Evolutionary conservation across 1,140 invertebrate genomes (phyloP).

Genomic region (Pseudobourletiella spinata): DNA sequence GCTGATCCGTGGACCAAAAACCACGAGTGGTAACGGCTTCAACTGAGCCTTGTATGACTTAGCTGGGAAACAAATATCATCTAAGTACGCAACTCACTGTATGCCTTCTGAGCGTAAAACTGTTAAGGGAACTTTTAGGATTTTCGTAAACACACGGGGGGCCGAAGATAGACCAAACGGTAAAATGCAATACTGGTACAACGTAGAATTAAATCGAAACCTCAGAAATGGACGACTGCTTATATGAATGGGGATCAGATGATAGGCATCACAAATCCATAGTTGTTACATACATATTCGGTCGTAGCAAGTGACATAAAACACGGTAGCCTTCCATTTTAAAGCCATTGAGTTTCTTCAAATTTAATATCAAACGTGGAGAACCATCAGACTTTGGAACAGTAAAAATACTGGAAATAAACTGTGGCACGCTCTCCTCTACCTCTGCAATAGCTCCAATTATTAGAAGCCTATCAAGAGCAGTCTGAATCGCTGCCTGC

Average conservation of each 20-base stretch:
- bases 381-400: constrained; percentile 10
- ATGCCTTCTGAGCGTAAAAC: too few relatives aligned
- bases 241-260: background rate
- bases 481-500: background rate
- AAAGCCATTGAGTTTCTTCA: constrained; percentile 19
- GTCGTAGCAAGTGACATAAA: background rate
- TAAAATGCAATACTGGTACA: constrained; percentile 16
- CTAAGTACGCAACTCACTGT: constrained; percentile 12
- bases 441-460: background rate
- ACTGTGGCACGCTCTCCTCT: background rate
- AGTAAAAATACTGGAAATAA: constrained; percentile 4
- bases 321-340: constrained; percentile 21
- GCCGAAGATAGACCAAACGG: constrained; percentile 19
- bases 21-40: too few relatives aligned
- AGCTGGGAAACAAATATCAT: constrained; percentile 4
- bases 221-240: constrained; percentile 14
- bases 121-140: too few relatives aligned
- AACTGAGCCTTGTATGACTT: background rate
- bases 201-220: constrained; percentile 7
- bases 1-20: constrained; percentile 5
- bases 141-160: constrained; percentile 21
- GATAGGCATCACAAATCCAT: constrained; percentile 24
- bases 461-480: background rate
- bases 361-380: constrained; percentile 15
- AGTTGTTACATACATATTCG: background rate